Conservation (phyloP, 2,888 invertebrate species). For the Aelia acuminata region DNA sequence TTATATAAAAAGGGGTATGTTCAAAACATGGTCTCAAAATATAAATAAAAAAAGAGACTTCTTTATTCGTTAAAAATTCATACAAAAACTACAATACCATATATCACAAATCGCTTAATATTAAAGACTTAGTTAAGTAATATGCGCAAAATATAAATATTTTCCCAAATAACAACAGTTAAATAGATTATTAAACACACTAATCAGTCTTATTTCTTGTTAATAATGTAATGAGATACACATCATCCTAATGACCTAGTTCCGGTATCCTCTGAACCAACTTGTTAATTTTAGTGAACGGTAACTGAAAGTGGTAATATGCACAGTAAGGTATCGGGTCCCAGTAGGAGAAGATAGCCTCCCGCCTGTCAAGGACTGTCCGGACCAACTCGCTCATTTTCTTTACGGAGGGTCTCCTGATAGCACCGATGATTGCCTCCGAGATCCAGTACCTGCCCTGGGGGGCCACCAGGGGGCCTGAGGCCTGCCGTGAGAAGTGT, state of each 20-base stretch:
- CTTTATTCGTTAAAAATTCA: slow-evolving; percentile 43
- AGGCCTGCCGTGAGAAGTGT: slow-evolving; percentile 74
- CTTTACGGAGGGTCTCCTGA: slow-evolving; percentile 71
- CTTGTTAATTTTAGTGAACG: slow-evolving; percentile 75
- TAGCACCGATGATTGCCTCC: slow-evolving; percentile 73
- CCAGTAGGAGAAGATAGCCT: slow-evolving; percentile 86
- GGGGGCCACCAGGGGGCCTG: slow-evolving; percentile 72
- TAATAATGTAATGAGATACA: slow-evolving; percentile 19
- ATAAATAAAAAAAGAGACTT: slow-evolving; percentile 24
- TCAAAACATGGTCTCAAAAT: slow-evolving; percentile 42
- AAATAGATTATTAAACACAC: slow-evolving; percentile 50
- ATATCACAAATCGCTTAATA: slow-evolving; percentile 52
- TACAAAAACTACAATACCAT: slow-evolving; percentile 38
- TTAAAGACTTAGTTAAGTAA: slow-evolving; percentile 49
- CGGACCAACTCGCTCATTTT: slow-evolving; percentile 76
- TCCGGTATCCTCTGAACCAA: slow-evolving; percentile 69
- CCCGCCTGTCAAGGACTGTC: slow-evolving; percentile 82
- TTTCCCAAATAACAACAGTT: slow-evolving; percentile 13
- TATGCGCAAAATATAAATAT: slow-evolving; percentile 16
- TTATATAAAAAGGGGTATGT: slow-evolving; percentile 43
- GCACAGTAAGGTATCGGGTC: slow-evolving; percentile 89
- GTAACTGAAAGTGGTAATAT: slow-evolving; percentile 85
- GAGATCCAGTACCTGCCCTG: slow-evolving; percentile 75
- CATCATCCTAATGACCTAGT: slow-evolving; percentile 12
- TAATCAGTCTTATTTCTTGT: slow-evolving; percentile 52